Percentiles rank a stretch among this genome's conserved stretches.
These are phyloP conservation scores for Syncerus caffer DNA, from an alignment of 2,797 vertebrate genomes.

Conservation along the genomic window DNA sequence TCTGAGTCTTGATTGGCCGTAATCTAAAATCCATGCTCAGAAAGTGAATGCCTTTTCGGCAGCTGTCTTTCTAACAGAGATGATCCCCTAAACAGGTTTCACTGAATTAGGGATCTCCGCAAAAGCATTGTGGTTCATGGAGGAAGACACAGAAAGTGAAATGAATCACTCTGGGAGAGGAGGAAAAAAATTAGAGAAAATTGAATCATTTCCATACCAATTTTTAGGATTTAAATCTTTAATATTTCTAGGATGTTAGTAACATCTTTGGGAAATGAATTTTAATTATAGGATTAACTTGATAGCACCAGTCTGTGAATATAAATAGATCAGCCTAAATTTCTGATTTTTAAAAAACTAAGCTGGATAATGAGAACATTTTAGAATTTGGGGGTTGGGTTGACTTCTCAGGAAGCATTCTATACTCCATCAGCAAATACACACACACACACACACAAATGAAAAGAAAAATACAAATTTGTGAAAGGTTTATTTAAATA, in stretches of 20 bases:
- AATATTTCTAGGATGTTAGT: conserved; percentile 51
- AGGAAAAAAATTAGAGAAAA: conserved; percentile 41
- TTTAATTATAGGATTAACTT: conserved; percentile 65
- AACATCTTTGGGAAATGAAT: conserved; percentile 40
- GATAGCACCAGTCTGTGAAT: not conserved
- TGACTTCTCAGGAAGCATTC: conserved; percentile 18
- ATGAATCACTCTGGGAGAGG: conserved; percentile 70
- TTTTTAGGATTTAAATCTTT: conserved; percentile 63
- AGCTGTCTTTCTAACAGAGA: conserved; percentile 69
- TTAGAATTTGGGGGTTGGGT: not conserved
- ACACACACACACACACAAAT: not conserved
- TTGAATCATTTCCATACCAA: conserved; percentile 55
- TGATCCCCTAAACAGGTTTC: conserved; percentile 71
- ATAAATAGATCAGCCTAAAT: conserved; percentile 31
- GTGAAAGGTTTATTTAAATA: conserved; percentile 23
- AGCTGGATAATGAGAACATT: conserved; percentile 37
- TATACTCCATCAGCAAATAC: not conserved
- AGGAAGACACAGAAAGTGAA: conserved; percentile 58
- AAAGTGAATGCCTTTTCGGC: conserved; percentile 4
- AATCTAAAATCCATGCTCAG: conserved; percentile 68
- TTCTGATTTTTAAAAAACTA: conserved; percentile 25
- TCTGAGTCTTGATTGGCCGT: conserved; percentile 11
- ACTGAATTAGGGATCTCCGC: conserved; percentile 39
- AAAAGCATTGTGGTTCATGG: not conserved
- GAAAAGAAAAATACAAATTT: not conserved